Evolutionary conservation across 2,888 invertebrate genomes (phyloP).

Genomic region (Schizaphis graminum): DNA sequence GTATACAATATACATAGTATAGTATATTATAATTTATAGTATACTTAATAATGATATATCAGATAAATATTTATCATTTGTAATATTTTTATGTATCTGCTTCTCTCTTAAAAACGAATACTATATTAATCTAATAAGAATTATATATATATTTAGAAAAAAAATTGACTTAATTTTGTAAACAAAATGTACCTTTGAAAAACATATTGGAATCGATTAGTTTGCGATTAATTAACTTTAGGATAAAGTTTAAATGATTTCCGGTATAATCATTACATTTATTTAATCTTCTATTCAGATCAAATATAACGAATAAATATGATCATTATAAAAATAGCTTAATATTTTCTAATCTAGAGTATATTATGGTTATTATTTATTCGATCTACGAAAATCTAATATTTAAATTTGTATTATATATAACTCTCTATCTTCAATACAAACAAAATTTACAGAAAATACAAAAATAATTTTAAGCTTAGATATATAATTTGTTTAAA

Average conservation of each 20-base stretch:
- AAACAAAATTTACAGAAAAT: too few species aligned
- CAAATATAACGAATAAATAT: background rate
- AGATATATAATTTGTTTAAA: too few species aligned
- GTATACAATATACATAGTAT: too few species aligned
- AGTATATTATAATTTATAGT: background rate
- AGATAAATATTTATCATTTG: background rate
- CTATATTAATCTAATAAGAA: background rate
- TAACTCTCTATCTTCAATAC: too few species aligned
- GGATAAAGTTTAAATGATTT: background rate
- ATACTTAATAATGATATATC: background rate
- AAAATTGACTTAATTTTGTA: background rate
- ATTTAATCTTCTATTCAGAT: background rate
- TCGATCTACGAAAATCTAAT: too few species aligned
- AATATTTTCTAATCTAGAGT: background rate
- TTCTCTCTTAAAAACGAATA: background rate
- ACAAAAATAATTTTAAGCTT: too few species aligned
- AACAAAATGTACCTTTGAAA: background rate
- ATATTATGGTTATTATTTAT: too few species aligned
- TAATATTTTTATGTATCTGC: background rate
- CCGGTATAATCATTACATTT: background rate
- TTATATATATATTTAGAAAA: too few species aligned
- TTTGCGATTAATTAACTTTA: background rate
- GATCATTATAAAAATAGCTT: background rate
- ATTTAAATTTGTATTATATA: too few species aligned
- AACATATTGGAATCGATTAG: background rate